Conservation (phyloP, 2,113 vertebrate species). For the Zeus faber region DNA sequence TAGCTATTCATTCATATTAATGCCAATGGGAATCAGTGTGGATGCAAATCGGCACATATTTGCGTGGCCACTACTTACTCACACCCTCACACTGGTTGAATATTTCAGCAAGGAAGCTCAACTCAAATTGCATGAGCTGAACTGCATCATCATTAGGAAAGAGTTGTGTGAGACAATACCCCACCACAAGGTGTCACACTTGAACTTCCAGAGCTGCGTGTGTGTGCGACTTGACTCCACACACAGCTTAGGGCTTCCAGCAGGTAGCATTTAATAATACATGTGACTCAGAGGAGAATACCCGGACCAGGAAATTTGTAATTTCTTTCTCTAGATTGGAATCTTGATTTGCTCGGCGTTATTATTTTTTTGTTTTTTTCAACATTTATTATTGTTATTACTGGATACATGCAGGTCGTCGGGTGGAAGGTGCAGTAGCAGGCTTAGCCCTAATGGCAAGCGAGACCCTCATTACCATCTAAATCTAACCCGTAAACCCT, state of each 20-base stretch:
- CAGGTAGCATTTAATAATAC: constrained; percentile 14
- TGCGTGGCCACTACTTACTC: no score
- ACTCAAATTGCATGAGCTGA: no score
- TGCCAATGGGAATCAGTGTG: no score
- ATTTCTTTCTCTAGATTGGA: constrained; percentile 8
- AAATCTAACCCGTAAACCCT: constrained; percentile 2
- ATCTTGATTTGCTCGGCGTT: background rate
- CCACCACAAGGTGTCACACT: constrained; percentile 72
- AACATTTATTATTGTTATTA: background rate
- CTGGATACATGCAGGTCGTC: no score
- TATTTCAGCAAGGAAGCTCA: no score
- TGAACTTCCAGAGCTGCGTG: no score
- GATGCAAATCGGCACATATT: no score
- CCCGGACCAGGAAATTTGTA: background rate
- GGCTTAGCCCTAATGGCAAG: background rate
- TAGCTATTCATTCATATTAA: no score
- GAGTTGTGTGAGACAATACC: constrained; percentile 7
- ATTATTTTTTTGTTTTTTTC: background rate
- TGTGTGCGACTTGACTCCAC: background rate
- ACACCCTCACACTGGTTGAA: no score
- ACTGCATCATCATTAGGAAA: no score
- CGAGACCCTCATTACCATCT: constrained; percentile 2
- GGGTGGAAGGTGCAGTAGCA: background rate
- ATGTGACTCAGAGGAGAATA: constrained; percentile 1
- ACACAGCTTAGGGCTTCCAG: constrained; percentile 5